These are phyloP conservation scores for Sebastes hubbsi DNA, from an alignment of 2,797 vertebrate genomes.

Conservation along the genomic window DNA sequence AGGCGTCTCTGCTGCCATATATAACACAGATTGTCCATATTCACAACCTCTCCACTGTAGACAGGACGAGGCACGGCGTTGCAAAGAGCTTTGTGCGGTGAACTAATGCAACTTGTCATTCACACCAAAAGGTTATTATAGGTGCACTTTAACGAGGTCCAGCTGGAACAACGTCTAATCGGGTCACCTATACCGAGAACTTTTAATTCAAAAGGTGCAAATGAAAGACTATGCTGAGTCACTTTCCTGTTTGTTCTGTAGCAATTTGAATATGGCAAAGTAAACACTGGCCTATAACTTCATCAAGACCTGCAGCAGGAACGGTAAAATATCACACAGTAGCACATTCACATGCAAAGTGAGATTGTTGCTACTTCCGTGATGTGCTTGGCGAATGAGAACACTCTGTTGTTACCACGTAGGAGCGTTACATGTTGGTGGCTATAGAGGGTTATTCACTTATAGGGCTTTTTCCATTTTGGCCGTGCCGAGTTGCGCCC, in stretches of 20 bases:
- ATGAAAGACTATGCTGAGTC: conserved; percentile 22
- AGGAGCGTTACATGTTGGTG: neutral
- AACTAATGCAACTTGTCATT: conserved; percentile 17
- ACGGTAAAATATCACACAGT: neutral
- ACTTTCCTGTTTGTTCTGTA: conserved; percentile 3
- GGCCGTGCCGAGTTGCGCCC: too few relatives aligned
- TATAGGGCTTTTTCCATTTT: too few relatives aligned
- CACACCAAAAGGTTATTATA: conserved; percentile 13
- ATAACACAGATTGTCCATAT: conserved; percentile 28
- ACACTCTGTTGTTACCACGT: neutral
- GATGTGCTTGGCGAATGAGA: neutral
- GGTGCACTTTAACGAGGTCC: conserved; percentile 8
- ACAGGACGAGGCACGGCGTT: neutral
- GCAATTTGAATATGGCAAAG: neutral
- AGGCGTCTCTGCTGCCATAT: conserved; percentile 24
- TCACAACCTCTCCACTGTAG: conserved; percentile 23
- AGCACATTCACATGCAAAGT: neutral
- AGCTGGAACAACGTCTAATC: conserved; percentile 24
- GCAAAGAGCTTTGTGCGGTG: neutral
- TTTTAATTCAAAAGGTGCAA: conserved; percentile 12
- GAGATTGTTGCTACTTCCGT: neutral
- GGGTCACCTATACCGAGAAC: conserved; percentile 25
- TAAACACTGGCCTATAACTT: neutral
- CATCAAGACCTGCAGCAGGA: neutral
- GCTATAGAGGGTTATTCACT: neutral